Percentiles rank a stretch among this genome's conserved stretches.
These are phyloP conservation scores for Phrynocephalus versicolor DNA, from an alignment of 2,113 vertebrate species.

Conservation along the genomic window DNA sequence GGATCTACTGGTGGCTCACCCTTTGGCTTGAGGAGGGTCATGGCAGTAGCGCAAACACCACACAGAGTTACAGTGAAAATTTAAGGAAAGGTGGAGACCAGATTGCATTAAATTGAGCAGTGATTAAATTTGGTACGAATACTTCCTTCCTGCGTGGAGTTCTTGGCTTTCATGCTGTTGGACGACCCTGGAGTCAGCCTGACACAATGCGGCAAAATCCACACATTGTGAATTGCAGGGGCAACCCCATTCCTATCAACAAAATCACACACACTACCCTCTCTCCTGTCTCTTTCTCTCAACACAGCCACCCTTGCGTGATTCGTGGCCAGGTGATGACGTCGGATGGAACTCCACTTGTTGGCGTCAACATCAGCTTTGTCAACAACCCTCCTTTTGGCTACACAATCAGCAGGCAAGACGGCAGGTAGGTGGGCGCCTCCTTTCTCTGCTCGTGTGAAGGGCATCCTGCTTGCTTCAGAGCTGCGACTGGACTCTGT, in stretches of 20 bases:
- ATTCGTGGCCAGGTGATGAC: slow-evolving; percentile 98
- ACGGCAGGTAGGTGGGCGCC: slow-evolving; percentile 86
- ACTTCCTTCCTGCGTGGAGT: too few relatives aligned
- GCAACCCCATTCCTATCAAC: background rate
- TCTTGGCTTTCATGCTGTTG: too few relatives aligned
- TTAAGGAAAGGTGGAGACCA: too few relatives aligned
- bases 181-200: background rate
- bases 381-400: slow-evolving; percentile 90
- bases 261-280: background rate
- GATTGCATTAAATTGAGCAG: too few relatives aligned
- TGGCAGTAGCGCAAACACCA: too few relatives aligned
- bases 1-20: too few relatives aligned
- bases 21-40: too few relatives aligned
- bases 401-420: slow-evolving; percentile 94
- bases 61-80: too few relatives aligned
- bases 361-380: slow-evolving; percentile 99
- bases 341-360: slow-evolving; percentile 92
- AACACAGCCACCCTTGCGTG: slow-evolving; percentile 89
- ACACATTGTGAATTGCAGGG: background rate
- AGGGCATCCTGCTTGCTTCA: background rate
- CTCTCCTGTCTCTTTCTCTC: background rate
- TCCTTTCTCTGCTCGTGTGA: background rate
- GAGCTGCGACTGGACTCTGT: too few relatives aligned
- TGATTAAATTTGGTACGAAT: too few relatives aligned
- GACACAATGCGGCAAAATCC: background rate